These are phyloP conservation scores for Micoletzkya japonica DNA, from an alignment of 2,888 invertebrate genomes.

Conservation along the genomic window DNA sequence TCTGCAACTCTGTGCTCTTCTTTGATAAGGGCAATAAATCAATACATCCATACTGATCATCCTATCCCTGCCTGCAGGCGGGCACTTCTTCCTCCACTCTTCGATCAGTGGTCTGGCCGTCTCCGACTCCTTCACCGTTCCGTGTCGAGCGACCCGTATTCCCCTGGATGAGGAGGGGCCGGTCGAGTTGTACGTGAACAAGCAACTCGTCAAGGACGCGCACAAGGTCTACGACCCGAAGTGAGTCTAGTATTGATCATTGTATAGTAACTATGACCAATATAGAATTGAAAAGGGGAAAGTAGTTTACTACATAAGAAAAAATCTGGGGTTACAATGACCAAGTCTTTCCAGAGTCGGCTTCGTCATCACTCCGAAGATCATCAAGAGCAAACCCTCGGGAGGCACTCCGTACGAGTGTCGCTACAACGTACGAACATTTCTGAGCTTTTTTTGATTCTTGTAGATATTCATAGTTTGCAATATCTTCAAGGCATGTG, in stretches of 20 bases:
- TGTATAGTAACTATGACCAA: background rate
- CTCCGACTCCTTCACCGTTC: conserved; percentile 10
- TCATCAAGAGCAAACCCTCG: background rate
- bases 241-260: conserved; percentile 24
- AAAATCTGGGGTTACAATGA: background rate
- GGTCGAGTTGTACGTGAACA: conserved; percentile 35
- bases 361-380: conserved; percentile 10
- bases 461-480: no score
- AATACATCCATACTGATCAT: no score
- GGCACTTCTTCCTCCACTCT: conserved; percentile 11
- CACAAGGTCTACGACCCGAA: conserved; percentile 34
- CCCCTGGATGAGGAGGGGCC: conserved; percentile 23
- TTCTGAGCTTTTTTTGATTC: no score
- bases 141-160: conserved; percentile 10
- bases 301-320: background rate
- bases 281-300: background rate
- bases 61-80: background rate
- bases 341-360: conserved; percentile 2
- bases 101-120: background rate
- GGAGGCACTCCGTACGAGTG: conserved; percentile 2
- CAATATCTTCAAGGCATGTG: no score
- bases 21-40: no score
- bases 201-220: conserved; percentile 33
- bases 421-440: conserved; percentile 6
- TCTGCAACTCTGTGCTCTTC: no score